Percentiles rank a stretch among this genome's conserved stretches.
Evolutionary conservation across 1,140 invertebrate genomes (phyloP).

Genomic region (Melitaea cinxia): DNA sequence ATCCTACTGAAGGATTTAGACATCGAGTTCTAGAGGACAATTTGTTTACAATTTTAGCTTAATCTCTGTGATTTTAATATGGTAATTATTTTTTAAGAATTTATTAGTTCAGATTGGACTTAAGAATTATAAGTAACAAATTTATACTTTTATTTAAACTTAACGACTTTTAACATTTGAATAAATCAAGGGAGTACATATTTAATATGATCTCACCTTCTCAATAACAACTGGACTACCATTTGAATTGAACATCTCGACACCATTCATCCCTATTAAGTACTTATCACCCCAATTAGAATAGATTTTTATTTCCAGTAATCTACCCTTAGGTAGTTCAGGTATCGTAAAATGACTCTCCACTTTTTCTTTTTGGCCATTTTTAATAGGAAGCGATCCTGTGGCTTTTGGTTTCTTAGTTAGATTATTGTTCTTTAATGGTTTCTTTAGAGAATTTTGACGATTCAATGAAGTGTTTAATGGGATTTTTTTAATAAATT

Average conservation of each 20-base stretch:
- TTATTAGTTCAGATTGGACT: too few relatives aligned
- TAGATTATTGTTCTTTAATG: conserved; percentile 28
- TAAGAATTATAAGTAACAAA: too few relatives aligned
- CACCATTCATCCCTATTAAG: conserved; percentile 90
- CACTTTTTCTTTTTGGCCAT: conserved; percentile 44
- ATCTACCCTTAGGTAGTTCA: conserved; percentile 86
- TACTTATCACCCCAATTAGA: conserved; percentile 92
- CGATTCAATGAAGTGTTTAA: conserved; percentile 39
- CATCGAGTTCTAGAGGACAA: too few relatives aligned
- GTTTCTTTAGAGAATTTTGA: conserved; percentile 34
- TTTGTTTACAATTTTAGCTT: too few relatives aligned
- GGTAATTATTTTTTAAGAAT: too few relatives aligned
- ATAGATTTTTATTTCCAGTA: conserved; percentile 86
- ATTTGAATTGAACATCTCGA: conserved; percentile 87
- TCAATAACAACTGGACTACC: conserved; percentile 83
- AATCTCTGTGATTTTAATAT: too few relatives aligned
- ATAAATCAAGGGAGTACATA: too few relatives aligned
- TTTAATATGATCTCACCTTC: conserved; percentile 75
- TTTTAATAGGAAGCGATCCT: conserved; percentile 43
- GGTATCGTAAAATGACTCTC: conserved; percentile 84
- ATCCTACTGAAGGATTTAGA: too few relatives aligned
- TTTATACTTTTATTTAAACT: too few relatives aligned
- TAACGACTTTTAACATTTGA: too few relatives aligned
- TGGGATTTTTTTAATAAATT: conserved; percentile 35
- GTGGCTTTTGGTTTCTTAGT: conserved; percentile 51